Conservation (phyloP, 2,888 invertebrate species). For the Gymnocheta viridis region DNA sequence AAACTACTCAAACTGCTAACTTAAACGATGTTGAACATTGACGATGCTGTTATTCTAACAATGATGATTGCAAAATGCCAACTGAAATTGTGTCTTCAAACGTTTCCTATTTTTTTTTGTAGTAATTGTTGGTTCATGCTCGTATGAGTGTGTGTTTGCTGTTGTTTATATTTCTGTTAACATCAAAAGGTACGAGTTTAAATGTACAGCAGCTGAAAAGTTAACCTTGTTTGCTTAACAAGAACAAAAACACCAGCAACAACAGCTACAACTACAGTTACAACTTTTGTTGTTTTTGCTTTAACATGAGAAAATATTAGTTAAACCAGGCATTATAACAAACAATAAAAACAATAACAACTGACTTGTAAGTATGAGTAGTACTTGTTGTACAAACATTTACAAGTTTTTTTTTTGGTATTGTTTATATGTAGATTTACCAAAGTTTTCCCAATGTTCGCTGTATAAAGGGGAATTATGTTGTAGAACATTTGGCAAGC, state of each 20-base stretch:
- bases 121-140: neutral
- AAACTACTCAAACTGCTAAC: conserved; percentile 32
- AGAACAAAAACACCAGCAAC: no score
- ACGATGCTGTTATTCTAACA: conserved; percentile 14
- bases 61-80: conserved; percentile 28
- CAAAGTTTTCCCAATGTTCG: neutral
- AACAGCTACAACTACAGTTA: conserved; percentile 6
- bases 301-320: conserved; percentile 61
- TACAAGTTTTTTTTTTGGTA: neutral
- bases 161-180: conserved; percentile 29
- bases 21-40: conserved; percentile 24
- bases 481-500: neutral
- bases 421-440: neutral
- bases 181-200: conserved; percentile 40
- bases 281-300: conserved; percentile 20
- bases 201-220: conserved; percentile 54
- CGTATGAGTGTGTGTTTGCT: conserved; percentile 21
- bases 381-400: conserved; percentile 10
- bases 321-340: conserved; percentile 53
- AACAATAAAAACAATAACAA: conserved; percentile 51
- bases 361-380: conserved; percentile 31
- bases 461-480: neutral
- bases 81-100: conserved; percentile 6
- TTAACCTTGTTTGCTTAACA: conserved; percentile 57
- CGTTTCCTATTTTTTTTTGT: neutral